phyloP scores from a whole-genome alignment of 2,888 invertebrate species.

The Cinara cedri region DNA sequence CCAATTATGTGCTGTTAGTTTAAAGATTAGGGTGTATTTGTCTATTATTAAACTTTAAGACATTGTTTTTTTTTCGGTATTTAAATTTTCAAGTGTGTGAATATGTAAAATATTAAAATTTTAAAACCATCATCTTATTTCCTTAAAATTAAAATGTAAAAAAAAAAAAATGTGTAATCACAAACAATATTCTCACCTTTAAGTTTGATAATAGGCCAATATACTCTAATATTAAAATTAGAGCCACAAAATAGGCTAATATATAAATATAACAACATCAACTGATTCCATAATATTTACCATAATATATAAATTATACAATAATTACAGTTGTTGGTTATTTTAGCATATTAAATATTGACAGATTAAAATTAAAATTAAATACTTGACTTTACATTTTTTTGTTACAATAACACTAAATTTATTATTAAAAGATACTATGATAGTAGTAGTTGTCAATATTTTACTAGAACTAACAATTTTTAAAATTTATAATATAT shows the following conservation, averaged over 20 bases:
- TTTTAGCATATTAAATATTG: slow-evolving; percentile 19
- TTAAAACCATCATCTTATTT: slow-evolving; percentile 15
- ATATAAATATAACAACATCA: too few relatives aligned
- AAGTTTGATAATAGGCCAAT: too few relatives aligned
- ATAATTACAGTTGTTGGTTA: slow-evolving; percentile 15
- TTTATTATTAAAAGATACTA: not conserved
- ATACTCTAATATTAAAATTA: too few relatives aligned
- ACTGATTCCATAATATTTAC: too few relatives aligned
- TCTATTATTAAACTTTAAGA: too few relatives aligned
- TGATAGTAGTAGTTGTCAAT: not conserved
- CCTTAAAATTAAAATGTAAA: slow-evolving; percentile 27
- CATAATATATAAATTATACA: not conserved
- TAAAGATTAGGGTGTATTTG: too few relatives aligned
- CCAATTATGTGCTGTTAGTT: too few relatives aligned
- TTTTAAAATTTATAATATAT: not conserved
- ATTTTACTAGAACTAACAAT: not conserved
- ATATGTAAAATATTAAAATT: slow-evolving; percentile 23
- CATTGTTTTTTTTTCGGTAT: too few relatives aligned
- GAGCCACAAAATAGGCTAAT: too few relatives aligned
- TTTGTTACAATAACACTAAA: not conserved
- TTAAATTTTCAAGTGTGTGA: too few relatives aligned
- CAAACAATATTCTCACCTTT: too few relatives aligned
- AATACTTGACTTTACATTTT: not conserved
- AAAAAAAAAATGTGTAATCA: slow-evolving; percentile 10
- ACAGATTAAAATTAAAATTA: not conserved